Conservation (phyloP, 2,888 invertebrate species). For the Drosophila histrio region DNA sequence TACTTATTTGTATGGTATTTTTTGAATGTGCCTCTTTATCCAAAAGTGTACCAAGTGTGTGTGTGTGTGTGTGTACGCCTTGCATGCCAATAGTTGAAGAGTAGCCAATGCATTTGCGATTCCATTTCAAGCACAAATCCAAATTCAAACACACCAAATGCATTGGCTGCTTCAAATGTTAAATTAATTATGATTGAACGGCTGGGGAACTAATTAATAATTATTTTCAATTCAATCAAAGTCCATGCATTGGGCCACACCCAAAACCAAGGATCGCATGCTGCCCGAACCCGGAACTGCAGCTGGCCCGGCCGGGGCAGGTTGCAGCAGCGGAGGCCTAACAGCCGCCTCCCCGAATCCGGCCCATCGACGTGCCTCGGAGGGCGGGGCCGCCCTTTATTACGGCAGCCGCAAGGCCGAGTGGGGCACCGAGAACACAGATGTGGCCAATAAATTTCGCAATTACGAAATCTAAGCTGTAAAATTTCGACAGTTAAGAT, state of each 20-base stretch:
- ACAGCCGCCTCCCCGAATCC: conserved; percentile 86
- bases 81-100: conserved; percentile 40
- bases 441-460: conserved; percentile 93
- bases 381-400: conserved; percentile 92
- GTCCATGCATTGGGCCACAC: conserved; percentile 97
- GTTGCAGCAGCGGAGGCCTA: conserved; percentile 85
- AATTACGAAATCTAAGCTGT: conserved; percentile 94
- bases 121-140: conserved; percentile 13
- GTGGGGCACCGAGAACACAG: conserved; percentile 91
- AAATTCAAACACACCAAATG: conserved; percentile 16
- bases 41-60: conserved; percentile 35
- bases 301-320: conserved; percentile 69
- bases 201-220: conserved; percentile 24
- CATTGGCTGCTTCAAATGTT: conserved; percentile 36
- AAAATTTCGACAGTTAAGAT: background rate
- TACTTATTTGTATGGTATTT: conserved; percentile 36
- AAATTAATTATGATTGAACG: background rate
- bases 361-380: conserved; percentile 90
- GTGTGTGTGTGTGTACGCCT: conserved; percentile 36
- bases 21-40: conserved; percentile 69
- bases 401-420: conserved; percentile 86
- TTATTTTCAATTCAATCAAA: conserved; percentile 82
- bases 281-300: conserved; percentile 86
- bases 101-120: conserved; percentile 45
- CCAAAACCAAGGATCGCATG: conserved; percentile 96